Percentiles rank a stretch among this genome's conserved stretches.
Conservation (phyloP, 2,888 invertebrate species). For the Drosophila gaucha region DNA sequence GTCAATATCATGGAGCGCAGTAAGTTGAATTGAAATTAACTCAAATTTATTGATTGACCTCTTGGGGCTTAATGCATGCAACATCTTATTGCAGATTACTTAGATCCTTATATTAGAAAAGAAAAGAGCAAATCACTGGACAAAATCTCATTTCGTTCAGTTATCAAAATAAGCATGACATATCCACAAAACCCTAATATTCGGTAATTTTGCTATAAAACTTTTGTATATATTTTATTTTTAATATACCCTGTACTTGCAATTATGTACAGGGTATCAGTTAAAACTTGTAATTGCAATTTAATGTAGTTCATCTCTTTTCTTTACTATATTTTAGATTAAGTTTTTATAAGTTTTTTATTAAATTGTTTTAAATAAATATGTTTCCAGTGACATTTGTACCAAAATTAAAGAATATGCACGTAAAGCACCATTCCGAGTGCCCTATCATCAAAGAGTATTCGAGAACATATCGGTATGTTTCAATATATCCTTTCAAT, state of each 20-base stretch:
- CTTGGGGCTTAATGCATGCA: conserved; percentile 68
- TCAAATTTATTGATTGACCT: conserved; percentile 1
- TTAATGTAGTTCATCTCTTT: background rate
- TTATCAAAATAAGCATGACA: conserved; percentile 91
- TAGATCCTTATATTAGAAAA: conserved; percentile 88
- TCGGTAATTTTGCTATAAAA: conserved; percentile 87
- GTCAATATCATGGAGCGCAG: conserved; percentile 85
- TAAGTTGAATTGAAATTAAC: conserved; percentile 54
- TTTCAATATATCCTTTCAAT: background rate
- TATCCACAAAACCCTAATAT: conserved; percentile 91
- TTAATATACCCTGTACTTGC: conserved; percentile 1
- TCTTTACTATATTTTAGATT: no score
- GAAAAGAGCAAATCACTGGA: conserved; percentile 86
- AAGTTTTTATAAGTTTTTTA: background rate
- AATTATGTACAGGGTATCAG: conserved; percentile 1
- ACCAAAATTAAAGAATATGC: conserved; percentile 90
- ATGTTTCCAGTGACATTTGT: conserved; percentile 87
- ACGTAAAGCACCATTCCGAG: conserved; percentile 90
- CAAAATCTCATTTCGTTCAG: conserved; percentile 90
- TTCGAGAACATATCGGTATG: conserved; percentile 89
- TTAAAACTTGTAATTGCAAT: background rate
- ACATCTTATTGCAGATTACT: conserved; percentile 87
- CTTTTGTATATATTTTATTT: conserved; percentile 7
- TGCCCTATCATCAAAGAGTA: conserved; percentile 91
- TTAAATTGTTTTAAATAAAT: background rate